phyloP scores from a whole-genome alignment of 2,797 vertebrate species.

The Rhinella marina region DNA sequence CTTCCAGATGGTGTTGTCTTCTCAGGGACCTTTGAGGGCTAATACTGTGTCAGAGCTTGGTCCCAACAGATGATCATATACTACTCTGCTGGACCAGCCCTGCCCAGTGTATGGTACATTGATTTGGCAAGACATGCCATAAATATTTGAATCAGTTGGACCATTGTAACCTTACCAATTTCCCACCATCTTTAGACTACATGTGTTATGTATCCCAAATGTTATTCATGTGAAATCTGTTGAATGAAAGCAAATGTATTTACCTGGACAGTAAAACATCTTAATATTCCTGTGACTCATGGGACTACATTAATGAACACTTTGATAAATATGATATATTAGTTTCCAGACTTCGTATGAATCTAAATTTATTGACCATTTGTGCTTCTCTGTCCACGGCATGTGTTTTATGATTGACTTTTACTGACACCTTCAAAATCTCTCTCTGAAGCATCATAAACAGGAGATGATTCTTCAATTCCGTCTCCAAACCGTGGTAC shows the following conservation, averaged over 20 bases:
- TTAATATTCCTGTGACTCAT: neutral
- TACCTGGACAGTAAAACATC: neutral
- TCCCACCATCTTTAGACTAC: too few relatives aligned
- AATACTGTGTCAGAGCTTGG: too few relatives aligned
- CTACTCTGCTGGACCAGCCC: too few relatives aligned
- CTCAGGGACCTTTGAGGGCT: too few relatives aligned
- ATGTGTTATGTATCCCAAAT: too few relatives aligned
- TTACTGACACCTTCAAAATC: constrained; percentile 24
- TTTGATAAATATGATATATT: constrained; percentile 44
- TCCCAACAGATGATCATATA: too few relatives aligned
- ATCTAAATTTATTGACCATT: constrained; percentile 44
- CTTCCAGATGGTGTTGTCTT: too few relatives aligned
- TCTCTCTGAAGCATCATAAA: constrained; percentile 39
- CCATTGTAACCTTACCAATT: too few relatives aligned
- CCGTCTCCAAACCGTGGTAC: constrained; percentile 18
- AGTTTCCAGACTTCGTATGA: neutral
- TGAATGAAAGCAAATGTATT: neutral
- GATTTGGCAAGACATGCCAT: too few relatives aligned
- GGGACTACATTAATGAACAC: constrained; percentile 28
- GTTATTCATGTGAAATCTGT: neutral
- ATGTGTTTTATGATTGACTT: constrained; percentile 42
- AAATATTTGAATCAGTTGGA: too few relatives aligned
- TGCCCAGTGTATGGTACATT: too few relatives aligned
- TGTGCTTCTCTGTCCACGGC: constrained; percentile 26
- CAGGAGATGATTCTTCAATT: constrained; percentile 43